A percentile compares a stretch with the other conserved stretches of the same genome.
Evolutionary conservation across 30 jellyfish, hydroid and myxozoan genomes (phyloP).

Genomic region (Mastigias papua): DNA sequence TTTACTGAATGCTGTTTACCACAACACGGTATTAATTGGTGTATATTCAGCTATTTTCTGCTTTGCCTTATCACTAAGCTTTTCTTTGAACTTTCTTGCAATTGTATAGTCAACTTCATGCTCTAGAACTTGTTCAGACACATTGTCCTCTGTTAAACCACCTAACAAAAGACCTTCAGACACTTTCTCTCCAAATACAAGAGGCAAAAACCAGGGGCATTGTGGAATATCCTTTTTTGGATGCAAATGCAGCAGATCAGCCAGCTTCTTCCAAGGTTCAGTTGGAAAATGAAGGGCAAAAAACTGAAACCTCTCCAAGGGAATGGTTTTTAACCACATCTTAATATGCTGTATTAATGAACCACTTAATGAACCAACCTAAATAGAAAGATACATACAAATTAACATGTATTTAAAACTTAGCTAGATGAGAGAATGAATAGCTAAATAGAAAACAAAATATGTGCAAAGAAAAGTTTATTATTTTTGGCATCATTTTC

Average conservation of each 20-base stretch:
- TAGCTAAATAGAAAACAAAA: too few species aligned
- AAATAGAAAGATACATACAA: not conserved
- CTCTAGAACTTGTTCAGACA: conserved; percentile 52
- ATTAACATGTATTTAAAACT: not conserved
- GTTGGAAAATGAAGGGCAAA: conserved; percentile 71
- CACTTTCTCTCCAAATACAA: conserved; percentile 58
- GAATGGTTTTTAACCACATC: conserved; percentile 54
- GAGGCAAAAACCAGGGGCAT: conserved; percentile 75
- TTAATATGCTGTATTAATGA: conserved; percentile 56
- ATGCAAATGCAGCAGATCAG: conserved; percentile 74
- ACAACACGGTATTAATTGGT: conserved; percentile 48
- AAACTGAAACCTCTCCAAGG: conserved; percentile 53
- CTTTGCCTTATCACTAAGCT: conserved; percentile 58
- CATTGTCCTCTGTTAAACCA: conserved; percentile 41
- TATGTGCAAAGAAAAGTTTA: too few species aligned
- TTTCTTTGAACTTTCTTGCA: conserved; percentile 47
- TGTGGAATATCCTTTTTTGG: conserved; percentile 79
- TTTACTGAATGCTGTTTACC: conserved; percentile 17
- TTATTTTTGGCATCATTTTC: too few species aligned
- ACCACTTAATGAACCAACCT: conserved; percentile 80
- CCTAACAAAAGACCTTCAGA: conserved; percentile 22
- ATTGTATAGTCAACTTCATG: conserved; percentile 66
- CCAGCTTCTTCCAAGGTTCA: conserved; percentile 80
- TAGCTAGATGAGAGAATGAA: not conserved
- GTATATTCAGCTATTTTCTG: conserved; percentile 59